Evolutionary conservation across 2,113 vertebrate genomes (phyloP).

Genomic region (Neofelis nebulosa): DNA sequence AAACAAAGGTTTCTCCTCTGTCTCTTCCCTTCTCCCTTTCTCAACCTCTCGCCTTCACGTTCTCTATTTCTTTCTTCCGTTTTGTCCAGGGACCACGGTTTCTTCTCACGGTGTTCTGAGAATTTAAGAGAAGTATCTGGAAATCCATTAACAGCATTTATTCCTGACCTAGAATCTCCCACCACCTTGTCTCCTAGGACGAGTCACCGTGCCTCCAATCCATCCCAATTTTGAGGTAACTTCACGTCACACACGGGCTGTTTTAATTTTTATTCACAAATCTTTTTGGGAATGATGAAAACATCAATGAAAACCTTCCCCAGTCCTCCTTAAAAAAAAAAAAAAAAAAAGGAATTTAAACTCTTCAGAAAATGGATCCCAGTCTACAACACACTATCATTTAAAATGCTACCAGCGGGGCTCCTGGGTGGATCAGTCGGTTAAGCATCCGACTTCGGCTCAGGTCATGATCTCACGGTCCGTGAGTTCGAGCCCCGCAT

Average conservation of each 20-base stretch:
- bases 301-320: neutral
- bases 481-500: too few species aligned
- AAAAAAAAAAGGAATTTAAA: neutral
- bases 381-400: neutral
- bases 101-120: neutral
- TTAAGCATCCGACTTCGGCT: too few species aligned
- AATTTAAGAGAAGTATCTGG: neutral
- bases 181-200: neutral
- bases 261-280: slow-evolving; percentile 34
- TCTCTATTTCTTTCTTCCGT: neutral
- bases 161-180: slow-evolving; percentile 46
- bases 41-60: neutral
- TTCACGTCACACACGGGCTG: neutral
- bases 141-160: slow-evolving; percentile 29
- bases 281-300: slow-evolving; percentile 36
- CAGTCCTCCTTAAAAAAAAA: neutral
- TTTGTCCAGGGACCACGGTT: neutral
- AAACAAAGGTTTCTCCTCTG: neutral
- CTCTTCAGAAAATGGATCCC: neutral
- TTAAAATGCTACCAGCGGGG: neutral
- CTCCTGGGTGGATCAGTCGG: too few species aligned
- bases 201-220: neutral
- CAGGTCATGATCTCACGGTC: too few species aligned
- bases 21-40: neutral
- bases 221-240: slow-evolving; percentile 8